Percentiles rank a stretch among this genome's conserved stretches.
Conservation (phyloP, 2,888 invertebrate genomes). For the Polydrusus cervinus region DNA sequence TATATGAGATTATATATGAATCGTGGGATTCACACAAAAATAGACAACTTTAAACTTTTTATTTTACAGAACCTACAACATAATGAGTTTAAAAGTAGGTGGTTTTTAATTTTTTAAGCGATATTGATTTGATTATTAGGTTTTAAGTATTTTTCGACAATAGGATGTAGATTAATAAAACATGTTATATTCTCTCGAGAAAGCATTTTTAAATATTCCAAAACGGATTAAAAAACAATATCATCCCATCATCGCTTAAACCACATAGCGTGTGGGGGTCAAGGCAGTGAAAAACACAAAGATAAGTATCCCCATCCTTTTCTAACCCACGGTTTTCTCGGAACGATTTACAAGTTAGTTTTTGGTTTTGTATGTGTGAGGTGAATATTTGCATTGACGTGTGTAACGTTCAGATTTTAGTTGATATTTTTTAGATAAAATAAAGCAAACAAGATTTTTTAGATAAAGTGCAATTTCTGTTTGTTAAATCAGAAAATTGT, state of each 20-base stretch:
- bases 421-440: background rate
- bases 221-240: constrained; percentile 11
- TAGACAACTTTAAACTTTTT: too few species aligned
- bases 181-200: background rate
- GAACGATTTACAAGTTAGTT: constrained; percentile 18
- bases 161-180: background rate
- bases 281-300: constrained; percentile 7
- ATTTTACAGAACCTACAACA: too few species aligned
- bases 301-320: constrained; percentile 5
- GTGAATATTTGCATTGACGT: background rate
- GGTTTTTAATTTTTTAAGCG: too few species aligned
- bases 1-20: too few species aligned
- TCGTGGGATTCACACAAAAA: too few species aligned
- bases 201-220: constrained; percentile 9
- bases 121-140: too few species aligned
- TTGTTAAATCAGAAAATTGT: too few species aligned
- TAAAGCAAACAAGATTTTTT: too few species aligned
- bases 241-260: constrained; percentile 10
- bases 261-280: background rate
- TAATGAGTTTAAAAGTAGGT: too few species aligned
- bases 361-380: background rate
- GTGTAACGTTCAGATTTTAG: background rate
- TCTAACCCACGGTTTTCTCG: constrained; percentile 17
- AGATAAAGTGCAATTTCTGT: too few species aligned
- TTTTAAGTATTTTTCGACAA: too few species aligned